Evolutionary conservation across 2,113 vertebrate species (phyloP).

Genomic region (Chloebia gouldiae): DNA sequence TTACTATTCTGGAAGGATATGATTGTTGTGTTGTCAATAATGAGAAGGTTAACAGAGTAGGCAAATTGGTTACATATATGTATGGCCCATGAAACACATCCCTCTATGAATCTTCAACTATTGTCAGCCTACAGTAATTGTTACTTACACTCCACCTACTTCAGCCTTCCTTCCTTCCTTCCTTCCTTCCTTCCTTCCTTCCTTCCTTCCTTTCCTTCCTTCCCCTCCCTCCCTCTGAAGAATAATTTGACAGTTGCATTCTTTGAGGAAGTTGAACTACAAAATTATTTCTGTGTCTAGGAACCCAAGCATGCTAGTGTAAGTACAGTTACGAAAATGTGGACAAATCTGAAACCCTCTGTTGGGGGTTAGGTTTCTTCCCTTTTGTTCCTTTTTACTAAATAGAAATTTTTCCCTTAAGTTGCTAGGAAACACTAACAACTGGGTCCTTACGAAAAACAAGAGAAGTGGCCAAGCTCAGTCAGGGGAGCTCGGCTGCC

Average conservation of each 20-base stretch:
- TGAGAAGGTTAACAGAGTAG: conserved; percentile 32
- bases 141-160: conserved; percentile 54
- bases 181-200: neutral
- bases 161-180: conserved; percentile 34
- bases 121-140: conserved; percentile 50
- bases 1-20: conserved; percentile 22
- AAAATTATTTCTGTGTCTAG: neutral
- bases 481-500: too few relatives aligned
- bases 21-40: conserved; percentile 48
- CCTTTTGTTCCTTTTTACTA: neutral
- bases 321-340: neutral
- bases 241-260: conserved; percentile 40
- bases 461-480: neutral
- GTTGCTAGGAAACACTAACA: neutral
- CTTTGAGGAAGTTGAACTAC: conserved; percentile 3
- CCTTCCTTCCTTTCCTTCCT: conserved; percentile 29
- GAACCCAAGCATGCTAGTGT: neutral
- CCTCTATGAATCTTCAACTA: conserved; percentile 39
- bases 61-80: neutral
- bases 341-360: neutral
- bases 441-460: neutral
- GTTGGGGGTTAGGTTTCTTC: neutral
- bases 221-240: neutral
- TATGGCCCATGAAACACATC: conserved; percentile 41
- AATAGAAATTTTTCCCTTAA: neutral